These are phyloP conservation scores for Paramuricea clavata DNA, from an alignment of 92 coral and sea anemone species.

Conservation along the genomic window DNA sequence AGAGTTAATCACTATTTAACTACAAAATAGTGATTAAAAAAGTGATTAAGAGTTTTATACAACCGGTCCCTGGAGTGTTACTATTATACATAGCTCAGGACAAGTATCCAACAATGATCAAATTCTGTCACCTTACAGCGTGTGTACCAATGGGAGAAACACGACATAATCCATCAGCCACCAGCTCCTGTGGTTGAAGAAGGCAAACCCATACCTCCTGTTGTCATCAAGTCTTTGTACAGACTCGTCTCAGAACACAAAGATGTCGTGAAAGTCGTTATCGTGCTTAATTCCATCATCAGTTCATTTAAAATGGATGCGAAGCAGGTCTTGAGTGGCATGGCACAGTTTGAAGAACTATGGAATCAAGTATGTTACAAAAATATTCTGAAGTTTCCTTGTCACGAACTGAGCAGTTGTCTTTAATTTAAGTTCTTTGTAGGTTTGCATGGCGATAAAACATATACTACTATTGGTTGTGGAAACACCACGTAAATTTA, in stretches of 20 bases:
- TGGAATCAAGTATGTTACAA: conserved; percentile 84
- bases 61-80: too few species aligned
- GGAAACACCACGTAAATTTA: too few species aligned
- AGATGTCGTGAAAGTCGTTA: conserved; percentile 93
- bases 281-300: conserved; percentile 88
- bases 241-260: conserved; percentile 98
- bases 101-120: too few species aligned
- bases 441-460: too few species aligned
- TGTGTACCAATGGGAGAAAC: conserved; percentile 92
- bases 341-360: conserved; percentile 95
- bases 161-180: conserved; percentile 93
- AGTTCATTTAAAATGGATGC: conserved; percentile 96
- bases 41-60: too few species aligned
- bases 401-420: neutral
- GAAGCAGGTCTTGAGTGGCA: conserved; percentile 82
- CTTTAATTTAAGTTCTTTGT: neutral
- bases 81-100: too few species aligned
- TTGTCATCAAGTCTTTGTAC: conserved; percentile 86
- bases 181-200: conserved; percentile 95
- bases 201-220: conserved; percentile 96
- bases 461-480: too few species aligned
- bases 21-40: too few species aligned
- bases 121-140: conserved; percentile 56
- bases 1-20: too few species aligned
- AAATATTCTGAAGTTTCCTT: neutral